Evolutionary conservation across 2,888 invertebrate species (phyloP), one percentile per base, ranked within the genome.

Genomic region (Drosophila borealis): DNA sequence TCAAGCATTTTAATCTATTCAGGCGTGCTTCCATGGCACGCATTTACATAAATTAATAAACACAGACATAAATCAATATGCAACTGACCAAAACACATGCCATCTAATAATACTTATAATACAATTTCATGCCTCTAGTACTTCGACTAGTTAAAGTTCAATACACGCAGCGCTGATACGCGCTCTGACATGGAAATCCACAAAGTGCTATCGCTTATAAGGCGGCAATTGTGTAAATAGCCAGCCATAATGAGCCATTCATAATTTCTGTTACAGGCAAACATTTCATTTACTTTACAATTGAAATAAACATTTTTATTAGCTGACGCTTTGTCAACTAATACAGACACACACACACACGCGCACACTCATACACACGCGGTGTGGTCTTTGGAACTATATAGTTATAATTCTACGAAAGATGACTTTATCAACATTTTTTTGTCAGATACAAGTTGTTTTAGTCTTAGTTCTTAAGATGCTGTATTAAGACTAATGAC

Each of bases 201-300:
- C 14, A 42, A n/a, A 17, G 17, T 13, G 9, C 25, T 14, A 49
- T n/a, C 25, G 44, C 48, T 45, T 59, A 49, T 64, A 80, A 62
- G 66, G 63, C 67, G 48, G 50, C 80, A 80, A 70, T 77, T 80
- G 83, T 83, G 70, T 77, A 80, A 80, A 80, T 50, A 68, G 48
- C 49, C 54, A n/a, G 13, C 37, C n/a, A 56, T 63, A 80, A 72
- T 63, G 56, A 78, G 56, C 75, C 71, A 78, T 86, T 80, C 70
- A 78, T 51, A 72, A 84, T 81, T 87, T 60, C 51, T 67, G 50
- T 69, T 48, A 70, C 6, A 62, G 37, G 65, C 54, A 80, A 80
- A 83, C 72, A 83, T 70, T 84, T 69, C 66, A 82, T 82, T 81
- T 70, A 53, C 64, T 63, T 72, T 64, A 60, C 74, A 73, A 57